These are phyloP conservation scores for Ischnus inquisitorius DNA, from an alignment of 2,888 invertebrate species.

Conservation along the genomic window DNA sequence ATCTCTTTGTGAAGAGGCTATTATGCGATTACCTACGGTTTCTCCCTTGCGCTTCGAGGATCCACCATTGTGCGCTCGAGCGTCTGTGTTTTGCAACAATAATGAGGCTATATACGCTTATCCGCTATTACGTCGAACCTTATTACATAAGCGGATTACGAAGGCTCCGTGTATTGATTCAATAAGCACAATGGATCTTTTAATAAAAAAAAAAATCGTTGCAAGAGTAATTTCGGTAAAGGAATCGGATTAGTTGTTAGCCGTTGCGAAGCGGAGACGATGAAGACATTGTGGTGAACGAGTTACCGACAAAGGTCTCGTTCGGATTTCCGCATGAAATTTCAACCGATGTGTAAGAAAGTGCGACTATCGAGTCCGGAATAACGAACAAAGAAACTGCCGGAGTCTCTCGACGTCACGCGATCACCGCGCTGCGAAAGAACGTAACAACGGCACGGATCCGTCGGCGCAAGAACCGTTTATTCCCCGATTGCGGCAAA, in stretches of 20 bases:
- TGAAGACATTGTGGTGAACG: no score
- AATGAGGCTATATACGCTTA: conserved; percentile 10
- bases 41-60: background rate
- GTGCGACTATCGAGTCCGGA: no score
- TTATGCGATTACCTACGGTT: conserved; percentile 12
- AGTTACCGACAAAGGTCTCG: no score
- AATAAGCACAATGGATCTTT: background rate
- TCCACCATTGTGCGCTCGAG: conserved; percentile 33
- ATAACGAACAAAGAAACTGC: no score
- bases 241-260: background rate
- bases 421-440: no score
- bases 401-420: no score
- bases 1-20: conserved; percentile 17
- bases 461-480: background rate
- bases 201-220: background rate
- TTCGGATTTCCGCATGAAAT: no score
- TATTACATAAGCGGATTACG: conserved; percentile 9
- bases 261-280: background rate
- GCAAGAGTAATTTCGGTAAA: background rate
- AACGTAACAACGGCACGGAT: no score
- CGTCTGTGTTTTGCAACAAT: conserved; percentile 48
- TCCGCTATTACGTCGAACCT: conserved; percentile 22
- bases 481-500: background rate
- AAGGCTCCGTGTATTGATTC: conserved; percentile 9
- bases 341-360: no score